Percentiles rank a stretch among this genome's conserved stretches.
phyloP scores from a whole-genome alignment of 2,797 vertebrate species.

The Falco peregrinus region DNA sequence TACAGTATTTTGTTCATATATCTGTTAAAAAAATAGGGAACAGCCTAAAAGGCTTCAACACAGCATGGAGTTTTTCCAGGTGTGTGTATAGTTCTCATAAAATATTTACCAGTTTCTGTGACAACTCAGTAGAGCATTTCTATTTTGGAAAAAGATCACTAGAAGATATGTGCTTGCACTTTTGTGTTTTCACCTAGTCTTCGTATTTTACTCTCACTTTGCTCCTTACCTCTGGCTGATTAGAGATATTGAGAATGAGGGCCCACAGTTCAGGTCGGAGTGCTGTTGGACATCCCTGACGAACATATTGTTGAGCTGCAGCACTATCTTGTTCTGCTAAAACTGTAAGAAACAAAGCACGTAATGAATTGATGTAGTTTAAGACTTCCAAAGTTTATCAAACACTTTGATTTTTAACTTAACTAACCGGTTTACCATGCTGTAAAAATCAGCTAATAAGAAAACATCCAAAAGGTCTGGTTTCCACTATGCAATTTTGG shows the following conservation, averaged over 20 bases:
- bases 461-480: not conserved
- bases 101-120: not conserved
- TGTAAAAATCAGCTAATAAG: not conserved
- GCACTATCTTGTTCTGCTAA: conserved; percentile 89
- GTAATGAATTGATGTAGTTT: not conserved
- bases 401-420: not conserved
- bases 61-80: not conserved
- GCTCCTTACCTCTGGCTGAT: conserved; percentile 89
- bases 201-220: not conserved
- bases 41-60: not conserved
- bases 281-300: conserved; percentile 92
- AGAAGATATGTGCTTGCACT: not conserved
- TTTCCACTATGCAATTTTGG: not conserved
- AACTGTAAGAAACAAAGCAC: conserved; percentile 76
- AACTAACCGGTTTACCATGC: not conserved
- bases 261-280: conserved; percentile 93
- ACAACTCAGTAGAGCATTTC: not conserved
- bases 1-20: not conserved
- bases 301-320: conserved; percentile 93
- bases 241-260: conserved; percentile 91
- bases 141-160: not conserved
- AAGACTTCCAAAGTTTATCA: not conserved
- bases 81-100: not conserved
- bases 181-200: not conserved
- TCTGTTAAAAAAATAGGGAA: not conserved